Base-by-base conservation (phyloP, 2,797 vertebrate species). In the Liparis tanakae region DNA sequence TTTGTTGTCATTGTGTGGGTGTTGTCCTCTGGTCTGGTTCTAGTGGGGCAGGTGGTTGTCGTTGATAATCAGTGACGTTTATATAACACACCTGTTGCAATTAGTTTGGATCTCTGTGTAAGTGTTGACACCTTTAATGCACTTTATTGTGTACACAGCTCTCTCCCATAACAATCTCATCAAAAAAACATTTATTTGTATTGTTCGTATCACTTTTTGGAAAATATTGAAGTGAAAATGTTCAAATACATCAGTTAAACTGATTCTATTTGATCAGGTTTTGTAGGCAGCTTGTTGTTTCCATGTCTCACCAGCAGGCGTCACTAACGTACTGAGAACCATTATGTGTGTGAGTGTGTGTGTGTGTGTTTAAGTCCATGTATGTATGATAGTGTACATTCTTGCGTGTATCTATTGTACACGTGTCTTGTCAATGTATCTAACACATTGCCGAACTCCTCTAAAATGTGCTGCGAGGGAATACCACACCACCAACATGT, bases 291-390 rank as follows among this genome's bases (percentile, higher is more conserved):
- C 20, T 22, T 78, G 77, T 70, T 67, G 36, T 78, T 76, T 72
- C 37, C 3, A 20, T 50, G 2, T 50, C 8, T 79, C 62, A 69
- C 81, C 90, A 91, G 65, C 80, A 91, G 90, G 60, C 79, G 88
- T 76, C 84, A 48, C 3, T 60, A 63, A 39, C 0, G 10, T 10
- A 50, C 76, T 67, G 30, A 57, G 3, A 67, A 69, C 13, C 3
- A 2, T 30, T 1, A 4, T 30, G 25, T 30, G 25, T 30, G 25
- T 30, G 25, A 2, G 25, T 30, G 25, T 41, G 39, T 43, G 15
- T 44, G 6, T 44, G 15, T 14, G 12, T 25, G 1, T 7, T 8
- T 36, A 41, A 20, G 39, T 58, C 12, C 39, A n/a, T 58, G 9
- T 34, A 50, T 53, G n/a, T 22, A 9, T 17, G 22, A 17, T 13